Percentiles rank a stretch among this genome's conserved stretches.
phyloP scores from a whole-genome alignment of 2,888 invertebrate genomes.

The Dolomedes plantarius region DNA sequence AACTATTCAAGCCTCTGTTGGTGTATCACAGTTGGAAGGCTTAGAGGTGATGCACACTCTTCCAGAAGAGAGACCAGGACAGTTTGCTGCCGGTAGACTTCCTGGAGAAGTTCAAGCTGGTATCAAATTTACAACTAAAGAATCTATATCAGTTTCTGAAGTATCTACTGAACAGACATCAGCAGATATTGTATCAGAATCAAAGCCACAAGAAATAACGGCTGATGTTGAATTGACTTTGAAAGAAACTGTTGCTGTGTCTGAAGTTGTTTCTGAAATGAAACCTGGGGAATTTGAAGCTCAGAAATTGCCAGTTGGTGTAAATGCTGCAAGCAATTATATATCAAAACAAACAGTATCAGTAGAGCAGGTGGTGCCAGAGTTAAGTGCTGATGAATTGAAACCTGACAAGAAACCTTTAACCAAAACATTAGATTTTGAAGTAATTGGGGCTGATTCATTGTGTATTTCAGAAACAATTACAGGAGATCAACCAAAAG shows the following conservation, averaged over 20 bases:
- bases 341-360: constrained; percentile 78
- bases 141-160: constrained; percentile 72
- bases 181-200: constrained; percentile 34
- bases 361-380: constrained; percentile 63
- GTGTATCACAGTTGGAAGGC: constrained; percentile 64
- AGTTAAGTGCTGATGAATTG: constrained; percentile 54
- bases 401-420: constrained; percentile 42
- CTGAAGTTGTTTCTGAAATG: constrained; percentile 69
- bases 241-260: constrained; percentile 71
- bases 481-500: constrained; percentile 74
- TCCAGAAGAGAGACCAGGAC: constrained; percentile 62
- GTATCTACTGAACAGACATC: constrained; percentile 67
- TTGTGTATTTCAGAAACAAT: constrained; percentile 75
- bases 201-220: constrained; percentile 61
- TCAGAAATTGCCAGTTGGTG: constrained; percentile 76
- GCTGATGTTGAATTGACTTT: constrained; percentile 52
- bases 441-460: constrained; percentile 63
- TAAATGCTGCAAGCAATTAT: constrained; percentile 79
- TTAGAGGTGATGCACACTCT: constrained; percentile 70
- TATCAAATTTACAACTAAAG: constrained; percentile 56
- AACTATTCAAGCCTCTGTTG: constrained; percentile 36
- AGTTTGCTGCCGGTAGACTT: constrained; percentile 72
- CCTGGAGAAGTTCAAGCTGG: constrained; percentile 78
- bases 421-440: constrained; percentile 49
- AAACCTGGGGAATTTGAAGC: constrained; percentile 68